Base-by-base conservation (phyloP, 2,888 invertebrate genomes). In the Neuroscelio doddi region DNA sequence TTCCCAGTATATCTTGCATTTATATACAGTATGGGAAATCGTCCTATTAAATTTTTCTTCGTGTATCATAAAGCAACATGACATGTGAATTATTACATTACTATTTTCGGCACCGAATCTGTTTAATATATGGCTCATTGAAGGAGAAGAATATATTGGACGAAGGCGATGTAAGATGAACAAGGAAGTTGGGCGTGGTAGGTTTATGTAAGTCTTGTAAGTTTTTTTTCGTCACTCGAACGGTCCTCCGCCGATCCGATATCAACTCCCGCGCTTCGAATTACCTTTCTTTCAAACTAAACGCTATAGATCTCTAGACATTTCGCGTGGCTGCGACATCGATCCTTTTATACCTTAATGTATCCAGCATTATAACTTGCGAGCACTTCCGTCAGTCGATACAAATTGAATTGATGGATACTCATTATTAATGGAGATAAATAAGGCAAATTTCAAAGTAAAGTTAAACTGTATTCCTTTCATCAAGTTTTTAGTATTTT, bases 131-230 rank as follows among this genome's bases (percentile, higher is more conserved):
- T 17, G 12, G 7, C 41, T 12, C 29, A 17, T 21, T 39, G 38
- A 42, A 53, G 44, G 55, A 30, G 51, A 56, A 55, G 46, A 46
- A 50, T 62, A 50, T 62, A 52, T 52, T 47, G 30, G 30, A 29
- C 46, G 26, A 52, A 30, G 30, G 36, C 46, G 26, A 50, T 51
- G 30, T 51, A 63, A 21, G 59, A 66, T 66, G 70, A 68, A 72
- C 74, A 68, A 69, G 68, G 63, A 68, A 65, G 59, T 75, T 81
- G 79, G 83, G 83, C 80, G 83, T 83, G 83, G 82, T 77, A 76
- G 77, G 68, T 83, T 83, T 83, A 83, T 82, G 79, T 83, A 83
- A 83, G 81, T 64, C 75, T 73, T 57, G 70, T 69, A 76, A 68
- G 61, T 67, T 81, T 82, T 80, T 82, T 82, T 82, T 80, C 79